These are phyloP conservation scores for Suricata suricatta DNA, from an alignment of 2,113 vertebrate species.

Conservation along the genomic window DNA sequence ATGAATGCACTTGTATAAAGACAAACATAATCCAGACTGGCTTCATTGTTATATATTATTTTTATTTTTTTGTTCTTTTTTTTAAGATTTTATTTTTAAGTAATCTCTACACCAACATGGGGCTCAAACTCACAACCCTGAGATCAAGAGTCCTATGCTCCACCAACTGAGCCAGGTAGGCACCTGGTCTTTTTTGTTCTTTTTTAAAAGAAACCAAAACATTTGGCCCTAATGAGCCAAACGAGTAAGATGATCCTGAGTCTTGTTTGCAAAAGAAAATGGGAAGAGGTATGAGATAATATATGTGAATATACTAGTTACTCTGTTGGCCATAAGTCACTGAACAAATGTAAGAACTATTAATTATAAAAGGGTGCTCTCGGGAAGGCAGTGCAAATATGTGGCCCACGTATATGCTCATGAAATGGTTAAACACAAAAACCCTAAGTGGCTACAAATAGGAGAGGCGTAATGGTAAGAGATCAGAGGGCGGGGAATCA, in stretches of 20 bases:
- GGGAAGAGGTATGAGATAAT: neutral
- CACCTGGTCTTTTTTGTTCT: neutral
- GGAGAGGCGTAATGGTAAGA: neutral
- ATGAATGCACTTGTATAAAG: neutral
- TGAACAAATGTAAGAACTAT: neutral
- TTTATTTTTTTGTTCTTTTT: neutral
- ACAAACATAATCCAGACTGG: neutral
- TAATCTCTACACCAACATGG: neutral
- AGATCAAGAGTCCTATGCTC: neutral
- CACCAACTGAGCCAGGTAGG: neutral
- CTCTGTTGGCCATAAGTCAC: neutral
- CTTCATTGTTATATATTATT: neutral
- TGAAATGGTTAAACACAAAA: neutral
- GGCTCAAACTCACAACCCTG: neutral
- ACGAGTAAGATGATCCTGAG: neutral
- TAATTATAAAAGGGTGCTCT: neutral
- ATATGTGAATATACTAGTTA: neutral
- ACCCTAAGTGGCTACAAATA: neutral
- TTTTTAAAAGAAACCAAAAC: conserved; percentile 6
- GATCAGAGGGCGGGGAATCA: neutral
- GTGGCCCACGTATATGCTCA: neutral
- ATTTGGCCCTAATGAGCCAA: neutral
- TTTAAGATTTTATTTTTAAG: neutral
- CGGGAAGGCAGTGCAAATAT: neutral
- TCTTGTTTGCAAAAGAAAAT: conserved; percentile 34